Conservation (phyloP, 2,888 invertebrate genomes). For the Hesperia comma region DNA sequence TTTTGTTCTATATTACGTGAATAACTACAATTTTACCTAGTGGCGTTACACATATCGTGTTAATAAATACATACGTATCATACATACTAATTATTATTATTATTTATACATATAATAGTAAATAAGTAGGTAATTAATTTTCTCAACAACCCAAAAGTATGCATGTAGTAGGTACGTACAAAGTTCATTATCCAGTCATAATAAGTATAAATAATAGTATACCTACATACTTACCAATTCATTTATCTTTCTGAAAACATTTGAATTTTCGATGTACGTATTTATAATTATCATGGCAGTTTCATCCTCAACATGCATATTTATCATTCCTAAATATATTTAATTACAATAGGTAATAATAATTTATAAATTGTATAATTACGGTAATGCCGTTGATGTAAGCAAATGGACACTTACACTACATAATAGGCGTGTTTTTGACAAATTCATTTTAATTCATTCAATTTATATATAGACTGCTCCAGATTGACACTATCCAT, state of each 20-base stretch:
- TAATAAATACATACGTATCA: background rate
- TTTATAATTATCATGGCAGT: background rate
- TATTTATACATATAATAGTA: too few relatives aligned
- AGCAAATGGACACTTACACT: background rate
- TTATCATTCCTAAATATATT: too few relatives aligned
- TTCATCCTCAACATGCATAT: background rate
- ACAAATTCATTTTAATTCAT: background rate
- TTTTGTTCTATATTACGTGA: background rate
- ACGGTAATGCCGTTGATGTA: slow-evolving; percentile 9
- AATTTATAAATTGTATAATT: too few relatives aligned
- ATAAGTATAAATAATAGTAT: too few relatives aligned
- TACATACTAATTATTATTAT: slow-evolving; percentile 3
- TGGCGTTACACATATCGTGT: background rate
- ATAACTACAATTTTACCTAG: background rate
- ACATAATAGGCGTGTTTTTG: too few relatives aligned
- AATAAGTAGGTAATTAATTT: too few relatives aligned
- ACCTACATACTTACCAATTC: too few relatives aligned
- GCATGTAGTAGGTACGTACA: too few relatives aligned
- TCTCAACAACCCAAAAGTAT: too few relatives aligned
- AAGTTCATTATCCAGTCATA: too few relatives aligned
- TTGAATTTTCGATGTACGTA: background rate
- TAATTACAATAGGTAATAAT: too few relatives aligned
- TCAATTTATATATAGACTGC: background rate
- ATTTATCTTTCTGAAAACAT: too few relatives aligned
- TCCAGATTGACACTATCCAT: slow-evolving; percentile 3